phyloP scores from a whole-genome alignment of 2,797 vertebrate species.

The Echiichthys vipera region DNA sequence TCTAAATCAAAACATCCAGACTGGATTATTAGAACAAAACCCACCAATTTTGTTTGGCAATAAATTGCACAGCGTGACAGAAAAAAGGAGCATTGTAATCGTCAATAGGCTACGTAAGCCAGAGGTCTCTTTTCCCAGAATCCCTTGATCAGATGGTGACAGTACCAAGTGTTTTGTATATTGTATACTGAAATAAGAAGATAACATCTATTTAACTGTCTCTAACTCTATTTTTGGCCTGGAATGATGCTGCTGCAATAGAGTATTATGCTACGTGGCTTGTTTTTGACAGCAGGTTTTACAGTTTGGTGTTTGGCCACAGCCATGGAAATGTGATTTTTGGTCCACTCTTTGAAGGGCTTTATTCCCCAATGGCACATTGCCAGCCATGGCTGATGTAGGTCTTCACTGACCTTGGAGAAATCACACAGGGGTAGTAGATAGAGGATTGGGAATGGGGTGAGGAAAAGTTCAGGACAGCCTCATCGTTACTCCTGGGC shows the following conservation, averaged over 20 bases:
- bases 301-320: constrained; percentile 17
- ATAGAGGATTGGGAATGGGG: constrained; percentile 25
- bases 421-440: constrained; percentile 24
- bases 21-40: constrained; percentile 27
- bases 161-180: not conserved
- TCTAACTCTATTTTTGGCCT: not conserved
- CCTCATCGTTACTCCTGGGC: constrained; percentile 6
- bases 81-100: constrained; percentile 15
- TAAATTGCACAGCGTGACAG: constrained; percentile 24
- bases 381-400: constrained; percentile 15
- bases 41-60: constrained; percentile 18
- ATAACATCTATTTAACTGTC: not conserved
- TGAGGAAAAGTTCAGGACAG: constrained; percentile 60
- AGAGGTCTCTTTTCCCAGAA: not conserved
- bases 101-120: constrained; percentile 9
- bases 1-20: constrained; percentile 28
- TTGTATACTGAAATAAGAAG: not conserved
- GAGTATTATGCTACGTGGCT: not conserved
- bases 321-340: constrained; percentile 1
- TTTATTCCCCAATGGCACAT: constrained; percentile 18
- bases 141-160: not conserved
- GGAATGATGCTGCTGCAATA: not conserved
- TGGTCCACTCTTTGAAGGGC: not conserved
- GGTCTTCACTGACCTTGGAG: constrained; percentile 44
- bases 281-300: constrained; percentile 24